Evolutionary conservation across 2,797 vertebrate genomes (phyloP), one percentile per base, ranked within the genome.

Genomic region (Balearica regulorum): DNA sequence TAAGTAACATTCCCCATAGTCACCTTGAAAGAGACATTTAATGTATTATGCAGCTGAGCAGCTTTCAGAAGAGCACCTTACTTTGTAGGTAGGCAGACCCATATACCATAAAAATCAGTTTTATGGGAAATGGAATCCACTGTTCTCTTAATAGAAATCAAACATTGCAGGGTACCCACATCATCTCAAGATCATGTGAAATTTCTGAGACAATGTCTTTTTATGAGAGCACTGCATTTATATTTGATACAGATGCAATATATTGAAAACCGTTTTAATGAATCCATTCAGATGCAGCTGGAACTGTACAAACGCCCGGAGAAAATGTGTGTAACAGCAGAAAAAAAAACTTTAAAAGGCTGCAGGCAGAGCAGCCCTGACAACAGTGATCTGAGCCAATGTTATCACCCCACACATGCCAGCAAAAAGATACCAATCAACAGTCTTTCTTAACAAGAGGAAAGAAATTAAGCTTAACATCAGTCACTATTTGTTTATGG

Each of bases 351-450:
- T 15, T 13, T 55, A 77, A 57, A 90, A 75, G 72, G 78, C 90
- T 80, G 87, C n/a, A 68, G 92, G 89, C 92, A 95, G 71, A 75
- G 53, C 71, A 89, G 68, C 76, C 66, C 75, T 93, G 89, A 87
- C 82, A 93, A 35, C 71, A 95, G 69, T 15, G n/a, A 89, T 87
- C 25, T 66, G 44, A 89, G 81, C 33, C 62, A 53, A 7, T 10
- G 15, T 31, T 85, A 49, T 41, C 79, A 64, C 82, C 69, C 71
- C n/a, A 22, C 35, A 25, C 48, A 31, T 6, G 17, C 72, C 61
- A n/a, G 72, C 20, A 49, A 14, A 66, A 75, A 75, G 12, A 60
- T 18, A 65, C 8, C 13, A 73, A 39, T 28, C 37, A 70, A 12
- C 9, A 15, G 17, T 20, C 41, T 43, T 60, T 18, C 35, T 55